Percentiles rank a stretch among this genome's conserved stretches.
Evolutionary conservation across 1,140 invertebrate genomes (phyloP).

Genomic region (Phymastichus coffea): DNA sequence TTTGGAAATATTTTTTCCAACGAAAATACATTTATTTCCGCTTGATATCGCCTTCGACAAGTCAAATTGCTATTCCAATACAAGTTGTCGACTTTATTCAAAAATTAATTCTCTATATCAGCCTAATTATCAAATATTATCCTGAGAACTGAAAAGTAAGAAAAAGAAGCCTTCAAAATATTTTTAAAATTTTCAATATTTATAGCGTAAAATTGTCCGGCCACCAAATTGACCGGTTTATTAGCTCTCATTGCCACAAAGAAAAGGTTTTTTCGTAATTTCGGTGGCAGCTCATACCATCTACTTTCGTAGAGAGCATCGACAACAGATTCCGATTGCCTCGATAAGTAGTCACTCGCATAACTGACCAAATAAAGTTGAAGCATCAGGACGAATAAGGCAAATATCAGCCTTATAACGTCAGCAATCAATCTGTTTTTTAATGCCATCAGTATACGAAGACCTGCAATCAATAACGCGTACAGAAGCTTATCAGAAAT

Average conservation of each 20-base stretch:
- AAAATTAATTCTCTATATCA: no score
- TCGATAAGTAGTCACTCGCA: slow-evolving; percentile 33
- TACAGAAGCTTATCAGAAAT: no score
- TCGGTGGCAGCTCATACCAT: slow-evolving; percentile 34
- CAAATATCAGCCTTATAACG: slow-evolving; percentile 15
- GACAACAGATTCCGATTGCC: slow-evolving; percentile 22
- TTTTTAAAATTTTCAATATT: slow-evolving; percentile 37
- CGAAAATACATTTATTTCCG: no score
- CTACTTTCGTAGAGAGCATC: slow-evolving; percentile 26
- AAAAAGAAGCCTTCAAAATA: slow-evolving; percentile 34
- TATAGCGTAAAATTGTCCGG: slow-evolving; percentile 34
- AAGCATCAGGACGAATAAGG: slow-evolving; percentile 27
- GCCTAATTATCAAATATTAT: slow-evolving; percentile 28
- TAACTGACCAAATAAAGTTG: slow-evolving; percentile 35
- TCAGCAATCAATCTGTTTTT: slow-evolving; percentile 5
- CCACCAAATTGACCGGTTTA: slow-evolving; percentile 30
- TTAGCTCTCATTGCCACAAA: slow-evolving; percentile 36
- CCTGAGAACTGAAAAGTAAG: slow-evolving; percentile 37
- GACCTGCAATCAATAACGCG: no score
- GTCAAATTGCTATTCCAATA: no score
- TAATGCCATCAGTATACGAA: slow-evolving; percentile 32
- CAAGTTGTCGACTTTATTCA: no score
- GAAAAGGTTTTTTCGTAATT: slow-evolving; percentile 26
- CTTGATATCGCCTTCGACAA: no score
- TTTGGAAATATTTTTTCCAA: no score